A percentile compares a stretch with the other conserved stretches of the same genome.
phyloP scores from a whole-genome alignment of 2,888 invertebrate species.

The Cantharis rufa region DNA sequence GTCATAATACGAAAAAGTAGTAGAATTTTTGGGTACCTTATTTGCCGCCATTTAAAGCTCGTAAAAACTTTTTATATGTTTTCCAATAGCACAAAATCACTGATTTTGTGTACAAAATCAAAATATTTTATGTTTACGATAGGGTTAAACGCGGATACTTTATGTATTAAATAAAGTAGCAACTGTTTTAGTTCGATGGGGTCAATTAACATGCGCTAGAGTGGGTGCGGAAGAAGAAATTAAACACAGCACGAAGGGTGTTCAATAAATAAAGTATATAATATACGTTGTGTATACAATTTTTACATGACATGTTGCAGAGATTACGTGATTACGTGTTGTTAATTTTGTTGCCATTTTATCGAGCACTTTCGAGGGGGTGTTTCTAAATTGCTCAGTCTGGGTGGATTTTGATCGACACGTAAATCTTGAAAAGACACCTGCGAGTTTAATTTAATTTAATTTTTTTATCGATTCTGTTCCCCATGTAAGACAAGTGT shows the following conservation, averaged over 20 bases:
- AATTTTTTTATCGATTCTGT: not conserved
- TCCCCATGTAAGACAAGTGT: not conserved
- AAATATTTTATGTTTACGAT: not conserved
- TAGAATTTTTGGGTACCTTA: not conserved
- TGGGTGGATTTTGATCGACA: conserved; percentile 3
- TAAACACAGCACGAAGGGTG: conserved; percentile 36
- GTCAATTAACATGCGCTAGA: conserved; percentile 34
- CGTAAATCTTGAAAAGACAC: not conserved
- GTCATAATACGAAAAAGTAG: not conserved
- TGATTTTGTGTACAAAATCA: not conserved
- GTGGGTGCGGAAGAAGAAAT: conserved; percentile 38
- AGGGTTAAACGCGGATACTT: conserved; percentile 1
- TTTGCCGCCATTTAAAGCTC: not conserved
- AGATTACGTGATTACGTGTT: conserved; percentile 16
- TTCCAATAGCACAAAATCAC: not conserved
- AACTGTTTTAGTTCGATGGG: conserved; percentile 29
- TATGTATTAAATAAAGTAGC: conserved; percentile 6
- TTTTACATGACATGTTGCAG: not conserved
- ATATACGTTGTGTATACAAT: conserved; percentile 18
- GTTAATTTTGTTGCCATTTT: conserved; percentile 9
- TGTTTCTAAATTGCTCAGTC: not conserved
- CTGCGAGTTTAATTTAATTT: conserved; percentile 15
- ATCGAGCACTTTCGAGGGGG: conserved; percentile 4
- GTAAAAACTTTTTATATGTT: not conserved
- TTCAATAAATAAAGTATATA: conserved; percentile 24